Evolutionary conservation across 2,888 invertebrate species (phyloP).

Genomic region (Rhogogaster chlorosoma): DNA sequence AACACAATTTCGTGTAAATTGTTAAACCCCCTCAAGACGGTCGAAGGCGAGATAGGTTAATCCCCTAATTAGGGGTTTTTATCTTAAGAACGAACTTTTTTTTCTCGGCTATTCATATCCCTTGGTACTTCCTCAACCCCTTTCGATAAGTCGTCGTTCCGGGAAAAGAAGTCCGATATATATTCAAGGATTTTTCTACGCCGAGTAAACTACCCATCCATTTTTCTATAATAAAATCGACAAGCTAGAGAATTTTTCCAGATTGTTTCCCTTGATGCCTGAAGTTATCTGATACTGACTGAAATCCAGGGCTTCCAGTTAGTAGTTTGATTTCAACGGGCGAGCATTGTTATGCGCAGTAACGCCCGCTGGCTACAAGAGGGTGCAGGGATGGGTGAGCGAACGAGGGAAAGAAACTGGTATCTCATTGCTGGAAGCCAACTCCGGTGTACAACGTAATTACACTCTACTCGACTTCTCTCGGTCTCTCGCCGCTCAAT

Average conservation of each 20-base stretch:
- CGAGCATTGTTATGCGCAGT: slow-evolving; percentile 40
- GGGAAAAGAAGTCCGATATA: not conserved
- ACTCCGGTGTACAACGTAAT: slow-evolving; percentile 57
- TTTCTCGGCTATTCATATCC: slow-evolving; percentile 1
- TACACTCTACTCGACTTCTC: slow-evolving; percentile 58
- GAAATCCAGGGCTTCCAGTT: slow-evolving; percentile 17
- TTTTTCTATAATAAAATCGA: not conserved
- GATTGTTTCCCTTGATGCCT: not conserved
- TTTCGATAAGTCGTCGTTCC: not conserved
- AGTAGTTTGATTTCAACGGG: slow-evolving; percentile 42
- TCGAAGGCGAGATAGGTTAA: slow-evolving; percentile 28
- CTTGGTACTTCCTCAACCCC: not conserved
- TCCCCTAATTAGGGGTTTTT: slow-evolving; percentile 43
- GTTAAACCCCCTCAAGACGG: slow-evolving; percentile 45
- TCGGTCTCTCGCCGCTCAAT: slow-evolving; percentile 53
- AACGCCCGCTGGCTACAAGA: slow-evolving; percentile 32
- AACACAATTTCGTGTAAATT: slow-evolving; percentile 48
- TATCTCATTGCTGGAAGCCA: slow-evolving; percentile 48
- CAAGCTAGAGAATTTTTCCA: not conserved
- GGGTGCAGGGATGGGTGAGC: slow-evolving; percentile 19
- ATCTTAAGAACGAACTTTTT: slow-evolving; percentile 22
- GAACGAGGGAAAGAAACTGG: slow-evolving; percentile 44
- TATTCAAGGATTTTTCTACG: not conserved
- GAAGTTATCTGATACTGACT: not conserved
- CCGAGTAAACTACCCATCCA: not conserved